Base-by-base conservation (phyloP, 2,888 invertebrate species). In the Elegia similella region DNA sequence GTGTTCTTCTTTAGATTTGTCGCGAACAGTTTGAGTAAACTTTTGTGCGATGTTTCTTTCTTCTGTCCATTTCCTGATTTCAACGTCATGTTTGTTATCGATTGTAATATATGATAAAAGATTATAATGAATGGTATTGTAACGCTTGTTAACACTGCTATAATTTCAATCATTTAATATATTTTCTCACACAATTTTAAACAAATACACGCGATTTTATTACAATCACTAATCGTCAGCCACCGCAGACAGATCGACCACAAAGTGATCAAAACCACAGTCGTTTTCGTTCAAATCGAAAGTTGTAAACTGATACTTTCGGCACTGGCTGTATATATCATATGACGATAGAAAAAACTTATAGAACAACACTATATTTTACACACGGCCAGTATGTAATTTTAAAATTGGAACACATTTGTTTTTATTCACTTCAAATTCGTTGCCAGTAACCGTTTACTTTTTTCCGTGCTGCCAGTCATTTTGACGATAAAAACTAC, bases 1-100 rank as follows among this genome's bases (percentile, higher is more conserved):
- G 90, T 90, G 62, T 89, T 91, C 62, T 79, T 86, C 67, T 88
- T 89, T 13, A 90, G 58, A 46, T 77, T 84, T 29, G 67, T 70
- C 0, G 83, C 74, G 67, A 89, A 89, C 7, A 78, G 55, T 66
- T 75, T 83, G 0, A 89, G 38, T 1, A 90, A 50, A 16, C 70
- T 65, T 57, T 82, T 87, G 53, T 74, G 72, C 2, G 83, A 69
- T 8, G 71, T 68, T 34, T 69, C 69, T 44, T 73, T 80, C 63
- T 78, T 77, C 59, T 32, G 50, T 52, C 44, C 57, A 56, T 32
- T 46, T 43, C 56, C 55, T 7, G 61, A 58, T 73, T 77, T 84
- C 17, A 66, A 54, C 1, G 76, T 65, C 83, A 84, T 84, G 68
- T 74, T 80, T 6, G 7, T 56, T 50, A 34, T 0, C 58, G 54